Evolutionary conservation across 2,113 vertebrate genomes (phyloP), one percentile per base, ranked within the genome.

Genomic region (Sander vitreus): DNA sequence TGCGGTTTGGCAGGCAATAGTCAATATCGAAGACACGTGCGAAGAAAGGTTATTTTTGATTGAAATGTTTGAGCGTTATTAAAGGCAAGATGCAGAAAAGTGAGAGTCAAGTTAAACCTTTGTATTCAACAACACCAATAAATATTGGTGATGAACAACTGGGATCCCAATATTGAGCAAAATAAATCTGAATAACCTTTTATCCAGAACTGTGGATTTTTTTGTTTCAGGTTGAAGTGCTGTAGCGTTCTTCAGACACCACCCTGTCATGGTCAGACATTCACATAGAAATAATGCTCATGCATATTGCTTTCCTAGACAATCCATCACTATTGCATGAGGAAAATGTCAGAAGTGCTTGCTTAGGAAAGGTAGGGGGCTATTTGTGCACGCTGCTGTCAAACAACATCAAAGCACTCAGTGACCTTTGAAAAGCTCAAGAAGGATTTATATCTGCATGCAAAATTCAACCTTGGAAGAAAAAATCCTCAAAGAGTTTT

Each of bases 341-440:
- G 73, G 71, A 80, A 87, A 89, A 85, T 84, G 79, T 85, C 85
- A 91, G 47, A 64, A 72, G 47, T 19, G 78, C 85, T 78, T 27
- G 77, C 63, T 77, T 25, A 43, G 78, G 80, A 86, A 71, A 86
- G 81, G 80, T 87, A n/a, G 82, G 77, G 77, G 85, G 73, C 77
- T 89, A 80, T 89, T 78, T 83, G 60, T 72, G 76, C 77, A 62
- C 14, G 53, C 53, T 5, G 85, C 85, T 81, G 88, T 91, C 91
- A 90, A 69, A 87, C 65, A 79, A 45, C 79, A 84, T 91, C 84
- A 91, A 86, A 91, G 86, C 79, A 58, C 68, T 57, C 47, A 0
- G 71, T 90, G 92, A 90, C 92, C 84, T 93, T 92, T 92, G 63
- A 25, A 76, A 50, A 63, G 60, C 76, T 91, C 71, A 77, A 68